Base-by-base conservation (phyloP, 2,113 vertebrate genomes). In the Arothron firmamentum region DNA sequence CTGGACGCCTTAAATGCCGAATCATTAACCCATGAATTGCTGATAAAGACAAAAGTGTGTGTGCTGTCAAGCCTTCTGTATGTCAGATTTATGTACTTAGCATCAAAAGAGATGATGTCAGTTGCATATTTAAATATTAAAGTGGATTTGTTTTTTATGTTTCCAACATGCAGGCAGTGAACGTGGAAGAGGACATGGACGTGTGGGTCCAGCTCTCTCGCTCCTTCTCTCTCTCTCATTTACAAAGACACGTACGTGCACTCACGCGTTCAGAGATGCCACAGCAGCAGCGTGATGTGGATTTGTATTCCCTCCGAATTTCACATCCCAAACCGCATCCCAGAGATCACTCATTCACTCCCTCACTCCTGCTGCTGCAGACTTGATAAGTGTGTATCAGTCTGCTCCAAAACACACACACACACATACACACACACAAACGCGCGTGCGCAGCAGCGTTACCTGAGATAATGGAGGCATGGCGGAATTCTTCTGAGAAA, bases 401-500 rank as follows among this genome's bases (percentile, higher is more conserved):
- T 2, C 43, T 16, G 43, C 43, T 45, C 4, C 14, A 45, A 45
- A 45, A 45, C 43, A 45, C 8, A 38, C 34, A 38, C 34, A 38
- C 34, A 38, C 34, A 38, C 34, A 38, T 10, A 38, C 34, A 53
- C 43, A 55, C 48, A 42, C 42, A 48, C 15, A 20, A 8, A 12
- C 10, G 3, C 34, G 34, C 9, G 4, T 20, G 20, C 20, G 2
- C 10, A 4, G 18, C 15, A 15, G 50, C 5, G 0, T 47, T 89
- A 98, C 96, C 96, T 93, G 96, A 98, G 90, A 94, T 94, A 86
- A 97, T 98, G 60, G 95, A 95, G 75, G 94, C 95, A 0, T 94
- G 93, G 47, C 94, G 83, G 87, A 94, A 94, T 74, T 94, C 94
- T 83, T 98, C 94, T 0, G 94, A 93, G 84, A 96, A 93, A 55